Conservation (phyloP, 53 echinoderm and acorn worm species). For the Echinometra lucunter region DNA sequence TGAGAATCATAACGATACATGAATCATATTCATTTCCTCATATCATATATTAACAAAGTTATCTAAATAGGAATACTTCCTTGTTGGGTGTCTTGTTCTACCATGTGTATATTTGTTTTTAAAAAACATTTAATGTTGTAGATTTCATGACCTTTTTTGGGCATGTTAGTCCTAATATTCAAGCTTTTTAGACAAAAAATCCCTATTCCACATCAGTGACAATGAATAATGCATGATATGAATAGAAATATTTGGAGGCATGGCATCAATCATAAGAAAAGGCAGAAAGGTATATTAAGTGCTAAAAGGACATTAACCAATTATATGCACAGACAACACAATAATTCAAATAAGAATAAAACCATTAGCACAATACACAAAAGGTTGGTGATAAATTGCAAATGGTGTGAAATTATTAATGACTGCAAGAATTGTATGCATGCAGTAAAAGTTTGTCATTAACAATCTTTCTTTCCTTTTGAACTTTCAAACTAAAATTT, state of each 20-base stretch:
- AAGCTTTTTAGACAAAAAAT: not conserved
- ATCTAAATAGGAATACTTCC: not conserved
- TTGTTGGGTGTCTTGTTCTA: not conserved
- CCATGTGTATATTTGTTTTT: not conserved
- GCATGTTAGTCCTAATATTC: not conserved
- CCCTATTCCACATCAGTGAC: not conserved
- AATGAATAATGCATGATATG: not conserved
- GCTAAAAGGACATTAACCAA: not conserved
- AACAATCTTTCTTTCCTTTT: too few relatives aligned
- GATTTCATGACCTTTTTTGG: not conserved
- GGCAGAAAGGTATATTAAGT: too few relatives aligned
- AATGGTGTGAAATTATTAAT: too few relatives aligned
- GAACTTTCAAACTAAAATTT: too few relatives aligned
- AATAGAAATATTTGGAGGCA: too few relatives aligned
- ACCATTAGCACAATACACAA: too few relatives aligned
- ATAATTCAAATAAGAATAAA: not conserved
- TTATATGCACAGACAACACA: not conserved
- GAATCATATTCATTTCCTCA: constrained; percentile 10
- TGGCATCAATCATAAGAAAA: not conserved
- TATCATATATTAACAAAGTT: not conserved
- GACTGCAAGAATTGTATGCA: too few relatives aligned
- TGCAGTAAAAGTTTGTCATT: too few relatives aligned
- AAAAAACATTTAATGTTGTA: not conserved
- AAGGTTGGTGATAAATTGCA: too few relatives aligned
- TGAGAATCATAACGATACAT: not conserved